Percentiles rank a stretch among this genome's conserved stretches.
phyloP scores from a whole-genome alignment of 2,888 invertebrate species.

The Brachyptera risi region DNA sequence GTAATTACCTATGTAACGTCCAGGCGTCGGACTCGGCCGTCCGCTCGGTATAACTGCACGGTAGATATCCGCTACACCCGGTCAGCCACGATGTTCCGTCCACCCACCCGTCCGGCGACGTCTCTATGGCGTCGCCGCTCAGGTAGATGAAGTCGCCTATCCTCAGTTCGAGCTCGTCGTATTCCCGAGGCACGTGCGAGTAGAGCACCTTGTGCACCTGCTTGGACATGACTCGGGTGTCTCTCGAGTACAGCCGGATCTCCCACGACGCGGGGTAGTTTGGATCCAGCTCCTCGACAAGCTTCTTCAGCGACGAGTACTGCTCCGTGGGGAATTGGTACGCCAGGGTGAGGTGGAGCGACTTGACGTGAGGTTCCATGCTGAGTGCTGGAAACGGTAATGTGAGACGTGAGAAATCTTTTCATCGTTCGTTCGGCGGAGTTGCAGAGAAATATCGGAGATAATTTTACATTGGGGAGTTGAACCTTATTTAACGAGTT shows the following conservation, averaged over 20 bases:
- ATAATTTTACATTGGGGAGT: too few relatives aligned
- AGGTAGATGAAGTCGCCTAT: constrained; percentile 85
- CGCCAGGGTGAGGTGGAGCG: constrained; percentile 81
- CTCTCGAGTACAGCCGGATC: constrained; percentile 79
- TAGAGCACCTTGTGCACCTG: constrained; percentile 52
- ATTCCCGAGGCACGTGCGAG: constrained; percentile 68
- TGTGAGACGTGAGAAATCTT: constrained; percentile 30
- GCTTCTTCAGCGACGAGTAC: constrained; percentile 64
- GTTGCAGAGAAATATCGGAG: too few relatives aligned
- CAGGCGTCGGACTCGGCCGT: constrained; percentile 88
- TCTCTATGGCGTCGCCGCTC: constrained; percentile 65
- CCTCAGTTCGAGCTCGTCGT: constrained; percentile 79
- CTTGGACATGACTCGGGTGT: constrained; percentile 68
- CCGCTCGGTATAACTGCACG: constrained; percentile 75
- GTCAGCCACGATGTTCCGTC: constrained; percentile 81
- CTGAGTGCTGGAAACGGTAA: constrained; percentile 55
- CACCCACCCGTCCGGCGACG: constrained; percentile 82
- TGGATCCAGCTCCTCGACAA: constrained; percentile 70
- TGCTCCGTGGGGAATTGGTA: constrained; percentile 77
- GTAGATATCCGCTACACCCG: constrained; percentile 71
- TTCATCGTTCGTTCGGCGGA: too few relatives aligned
- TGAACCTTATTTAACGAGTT: too few relatives aligned
- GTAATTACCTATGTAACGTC: constrained; percentile 72
- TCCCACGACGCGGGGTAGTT: constrained; percentile 73
- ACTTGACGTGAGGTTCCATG: constrained; percentile 77